Base-by-base conservation (phyloP, 2,797 vertebrate genomes). In the Sebastes melanostomus region DNA sequence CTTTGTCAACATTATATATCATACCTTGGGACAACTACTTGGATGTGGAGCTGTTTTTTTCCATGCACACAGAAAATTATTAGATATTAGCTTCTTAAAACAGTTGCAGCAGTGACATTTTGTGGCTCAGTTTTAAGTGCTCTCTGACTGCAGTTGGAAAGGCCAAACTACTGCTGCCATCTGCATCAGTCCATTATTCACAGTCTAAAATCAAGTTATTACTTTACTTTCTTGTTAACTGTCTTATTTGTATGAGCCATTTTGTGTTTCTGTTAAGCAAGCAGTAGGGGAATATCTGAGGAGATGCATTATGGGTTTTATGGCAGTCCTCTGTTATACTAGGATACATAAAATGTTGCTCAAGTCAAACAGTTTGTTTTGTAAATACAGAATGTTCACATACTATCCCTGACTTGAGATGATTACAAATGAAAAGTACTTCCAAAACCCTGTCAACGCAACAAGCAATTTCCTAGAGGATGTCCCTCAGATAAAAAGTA, bases 361-460 rank as follows among this genome's bases (percentile, higher is more conserved):
- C 50, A 27, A 61, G 66, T 65, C 27, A 11, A 67, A 75, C 34
- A 18, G 67, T 73, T 42, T 60, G 13, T 62, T 75, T 67, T 66
- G 34, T 36, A 81, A 84, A 82, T 83, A 61, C 68, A 78, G 60
- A 86, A 78, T 30, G 34, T 75, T 66, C 56, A 63, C 34, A 75
- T 61, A 29, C 13, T 12, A 20, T 30, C 18, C 18, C 52, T 3
- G n/a, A 59, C 55, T 70, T 34, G 5, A 66, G 46, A 50, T 50
- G 46, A 50, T 50, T 50, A 87, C 83, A 72, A 75, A 74, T 50
- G 11, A 68, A 83, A 81, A 56, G 6, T 58, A 46, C n/a, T 46
- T 82, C 66, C 20, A 63, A 63, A 73, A 34, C 27, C 10, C 68
- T 52, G 60, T 73, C 77, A 69, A 78, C 77, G 65, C 36, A 75